These are phyloP conservation scores for Oophaga pumilio DNA, from an alignment of 2,113 vertebrate genomes.

Conservation along the genomic window DNA sequence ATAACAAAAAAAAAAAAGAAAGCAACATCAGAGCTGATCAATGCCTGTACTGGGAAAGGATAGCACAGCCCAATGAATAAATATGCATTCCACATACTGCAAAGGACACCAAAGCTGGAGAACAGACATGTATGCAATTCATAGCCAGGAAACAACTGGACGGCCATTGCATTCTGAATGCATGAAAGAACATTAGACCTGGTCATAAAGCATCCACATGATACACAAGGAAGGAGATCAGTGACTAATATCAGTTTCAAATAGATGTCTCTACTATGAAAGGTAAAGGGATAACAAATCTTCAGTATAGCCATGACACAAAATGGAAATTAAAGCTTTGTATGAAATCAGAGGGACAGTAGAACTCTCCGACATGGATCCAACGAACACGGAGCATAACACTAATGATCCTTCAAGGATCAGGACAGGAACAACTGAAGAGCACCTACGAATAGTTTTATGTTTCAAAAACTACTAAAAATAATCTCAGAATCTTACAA, in stretches of 20 bases:
- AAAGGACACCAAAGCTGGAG: not conserved
- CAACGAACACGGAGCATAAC: not conserved
- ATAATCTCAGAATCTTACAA: not conserved
- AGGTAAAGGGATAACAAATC: not conserved
- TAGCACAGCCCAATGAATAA: not conserved
- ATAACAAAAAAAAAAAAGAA: no score
- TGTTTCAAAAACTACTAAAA: not conserved
- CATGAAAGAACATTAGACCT: not conserved
- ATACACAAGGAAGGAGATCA: not conserved
- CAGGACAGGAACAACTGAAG: not conserved
- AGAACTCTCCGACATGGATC: not conserved
- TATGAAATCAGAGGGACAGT: not conserved
- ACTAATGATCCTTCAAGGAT: not conserved
- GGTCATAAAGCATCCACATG: no score
- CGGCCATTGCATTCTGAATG: not conserved
- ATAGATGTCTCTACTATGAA: no score
- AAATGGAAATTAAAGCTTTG: not conserved
- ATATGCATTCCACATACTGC: not conserved
- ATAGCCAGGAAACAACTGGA: not conserved
- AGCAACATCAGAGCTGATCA: not conserved
- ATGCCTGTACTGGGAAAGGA: not conserved
- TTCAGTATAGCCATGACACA: not conserved
- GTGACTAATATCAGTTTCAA: not conserved
- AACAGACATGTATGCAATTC: not conserved
- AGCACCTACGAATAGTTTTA: not conserved